Evolutionary conservation across 2,888 invertebrate species (phyloP).

Genomic region (Hololepta plana): DNA sequence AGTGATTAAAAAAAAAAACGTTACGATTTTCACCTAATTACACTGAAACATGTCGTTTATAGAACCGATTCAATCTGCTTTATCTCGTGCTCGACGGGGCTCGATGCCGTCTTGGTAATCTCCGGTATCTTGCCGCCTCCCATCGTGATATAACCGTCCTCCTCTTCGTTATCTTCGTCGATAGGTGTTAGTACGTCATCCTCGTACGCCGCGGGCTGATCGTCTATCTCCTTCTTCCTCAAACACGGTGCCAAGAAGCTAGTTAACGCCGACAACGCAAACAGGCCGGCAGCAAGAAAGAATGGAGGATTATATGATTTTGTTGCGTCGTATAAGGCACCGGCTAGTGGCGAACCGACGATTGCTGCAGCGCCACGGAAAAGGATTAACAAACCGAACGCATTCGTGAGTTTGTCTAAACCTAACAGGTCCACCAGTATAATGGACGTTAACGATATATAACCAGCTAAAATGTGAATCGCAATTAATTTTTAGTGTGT

Average conservation of each 20-base stretch:
- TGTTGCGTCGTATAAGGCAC: slow-evolving; percentile 80
- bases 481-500: slow-evolving; percentile 1
- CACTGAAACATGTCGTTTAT: slow-evolving; percentile 25
- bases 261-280: slow-evolving; percentile 66
- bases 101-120: slow-evolving; percentile 13
- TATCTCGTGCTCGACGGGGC: slow-evolving; percentile 35
- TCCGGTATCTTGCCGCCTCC: slow-evolving; percentile 20
- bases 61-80: slow-evolving; percentile 60
- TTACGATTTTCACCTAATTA: too few relatives aligned
- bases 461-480: slow-evolving; percentile 57
- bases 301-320: slow-evolving; percentile 76
- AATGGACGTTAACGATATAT: slow-evolving; percentile 94
- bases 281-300: slow-evolving; percentile 79
- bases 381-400: slow-evolving; percentile 88
- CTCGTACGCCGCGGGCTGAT: slow-evolving; percentile 35
- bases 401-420: slow-evolving; percentile 88
- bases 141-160: slow-evolving; percentile 52
- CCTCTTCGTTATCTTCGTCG: slow-evolving; percentile 67
- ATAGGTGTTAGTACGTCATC: slow-evolving; percentile 62
- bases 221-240: slow-evolving; percentile 25
- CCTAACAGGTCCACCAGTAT: slow-evolving; percentile 93
- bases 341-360: slow-evolving; percentile 67
- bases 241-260: slow-evolving; percentile 69
- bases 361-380: slow-evolving; percentile 92
- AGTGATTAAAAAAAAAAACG: slow-evolving; percentile 7